phyloP scores from a whole-genome alignment of 2,113 vertebrate species.

The Gymnorhina tibicen region DNA sequence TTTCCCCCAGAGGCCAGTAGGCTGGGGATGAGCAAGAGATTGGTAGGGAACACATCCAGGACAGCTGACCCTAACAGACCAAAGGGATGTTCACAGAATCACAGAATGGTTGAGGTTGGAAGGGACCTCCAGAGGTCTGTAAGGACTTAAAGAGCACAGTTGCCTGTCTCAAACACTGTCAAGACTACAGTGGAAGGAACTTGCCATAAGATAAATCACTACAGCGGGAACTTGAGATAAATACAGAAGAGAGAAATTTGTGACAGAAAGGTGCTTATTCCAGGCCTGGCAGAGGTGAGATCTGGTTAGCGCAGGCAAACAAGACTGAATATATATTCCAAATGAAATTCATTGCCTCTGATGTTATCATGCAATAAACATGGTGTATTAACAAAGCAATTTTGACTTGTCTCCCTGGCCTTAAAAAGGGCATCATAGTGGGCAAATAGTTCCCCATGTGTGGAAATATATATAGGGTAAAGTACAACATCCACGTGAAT shows the following conservation, averaged over 20 bases:
- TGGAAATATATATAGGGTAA: not conserved
- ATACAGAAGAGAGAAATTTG: not conserved
- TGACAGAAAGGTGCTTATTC: no score
- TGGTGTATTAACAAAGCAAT: not conserved
- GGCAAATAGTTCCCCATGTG: not conserved
- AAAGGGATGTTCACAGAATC: not conserved
- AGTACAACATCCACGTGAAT: not conserved
- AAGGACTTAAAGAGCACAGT: not conserved
- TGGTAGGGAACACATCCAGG: not conserved
- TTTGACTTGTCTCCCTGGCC: not conserved
- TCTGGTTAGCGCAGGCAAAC: not conserved
- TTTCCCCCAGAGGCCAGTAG: not conserved
- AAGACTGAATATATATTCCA: not conserved
- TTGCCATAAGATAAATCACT: not conserved
- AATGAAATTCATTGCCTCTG: not conserved
- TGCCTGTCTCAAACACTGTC: not conserved
- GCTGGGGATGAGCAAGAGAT: not conserved
- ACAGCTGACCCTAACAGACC: not conserved
- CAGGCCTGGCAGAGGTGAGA: not conserved
- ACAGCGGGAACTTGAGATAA: not conserved
- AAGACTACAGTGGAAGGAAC: not conserved
- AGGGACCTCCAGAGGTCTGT: not conserved
- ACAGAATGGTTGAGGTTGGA: conserved; percentile 8
- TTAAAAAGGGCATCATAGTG: not conserved
- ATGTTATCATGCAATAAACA: not conserved